Percentiles rank a stretch among this genome's conserved stretches.
Conservation (phyloP, 2,888 invertebrate genomes). For the Drosophila glabriapex region DNA sequence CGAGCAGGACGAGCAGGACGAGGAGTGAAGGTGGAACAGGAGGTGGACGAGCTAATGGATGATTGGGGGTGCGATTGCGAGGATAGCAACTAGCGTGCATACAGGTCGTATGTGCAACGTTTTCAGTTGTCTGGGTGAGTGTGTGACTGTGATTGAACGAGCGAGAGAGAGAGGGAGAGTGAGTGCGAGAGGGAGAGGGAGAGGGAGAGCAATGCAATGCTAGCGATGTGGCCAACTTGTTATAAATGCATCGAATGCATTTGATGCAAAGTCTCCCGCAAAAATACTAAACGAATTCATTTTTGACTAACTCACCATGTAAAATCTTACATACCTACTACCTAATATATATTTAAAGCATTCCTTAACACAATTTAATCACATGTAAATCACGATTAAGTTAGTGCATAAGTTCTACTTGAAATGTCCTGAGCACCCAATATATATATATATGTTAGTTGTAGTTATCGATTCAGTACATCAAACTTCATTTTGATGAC, state of each 20-base stretch:
- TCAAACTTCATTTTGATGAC: slow-evolving; percentile 45
- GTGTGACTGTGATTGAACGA: slow-evolving; percentile 15
- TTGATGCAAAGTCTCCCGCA: slow-evolving; percentile 49
- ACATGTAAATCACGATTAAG: slow-evolving; percentile 15
- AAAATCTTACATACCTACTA: slow-evolving; percentile 31
- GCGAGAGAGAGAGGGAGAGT: background rate
- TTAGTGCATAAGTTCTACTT: slow-evolving; percentile 63
- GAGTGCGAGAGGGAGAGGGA: background rate
- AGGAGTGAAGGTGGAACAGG: slow-evolving; percentile 11
- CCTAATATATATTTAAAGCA: slow-evolving; percentile 1
- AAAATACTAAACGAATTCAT: slow-evolving; percentile 33
- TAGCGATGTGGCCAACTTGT: slow-evolving; percentile 60
- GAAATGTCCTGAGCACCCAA: slow-evolving; percentile 22
- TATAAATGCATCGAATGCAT: slow-evolving; percentile 44
- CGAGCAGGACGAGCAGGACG: slow-evolving; percentile 2
- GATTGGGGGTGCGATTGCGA: slow-evolving; percentile 43
- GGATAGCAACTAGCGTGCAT: slow-evolving; percentile 77
- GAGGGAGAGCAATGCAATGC: background rate
- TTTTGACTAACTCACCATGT: slow-evolving; percentile 58
- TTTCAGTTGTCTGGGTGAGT: slow-evolving; percentile 69
- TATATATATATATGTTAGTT: slow-evolving; percentile 51
- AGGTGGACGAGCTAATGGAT: slow-evolving; percentile 26
- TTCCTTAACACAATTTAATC: slow-evolving; percentile 14
- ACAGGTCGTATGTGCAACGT: slow-evolving; percentile 77
- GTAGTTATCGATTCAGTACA: slow-evolving; percentile 59